Conservation (phyloP, 2,888 invertebrate species). For the Onchidella celtica region DNA sequence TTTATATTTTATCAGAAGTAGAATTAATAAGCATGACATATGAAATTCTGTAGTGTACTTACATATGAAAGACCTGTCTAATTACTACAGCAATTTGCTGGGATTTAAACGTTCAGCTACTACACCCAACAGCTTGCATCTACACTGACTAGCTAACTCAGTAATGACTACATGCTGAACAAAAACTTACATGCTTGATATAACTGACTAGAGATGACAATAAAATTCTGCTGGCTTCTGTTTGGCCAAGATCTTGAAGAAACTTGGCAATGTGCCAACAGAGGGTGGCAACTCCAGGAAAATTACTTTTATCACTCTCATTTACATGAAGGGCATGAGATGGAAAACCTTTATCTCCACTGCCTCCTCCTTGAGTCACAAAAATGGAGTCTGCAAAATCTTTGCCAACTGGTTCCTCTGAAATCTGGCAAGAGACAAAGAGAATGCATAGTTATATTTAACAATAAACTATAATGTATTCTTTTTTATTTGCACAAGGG, state of each 20-base stretch:
- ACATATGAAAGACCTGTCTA: too few relatives aligned
- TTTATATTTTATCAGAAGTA: too few relatives aligned
- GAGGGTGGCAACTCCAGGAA: slow-evolving; percentile 53
- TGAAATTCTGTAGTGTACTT: too few relatives aligned
- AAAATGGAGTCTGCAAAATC: slow-evolving; percentile 12
- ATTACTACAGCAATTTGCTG: too few relatives aligned
- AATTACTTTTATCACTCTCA: background rate
- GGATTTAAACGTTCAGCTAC: too few relatives aligned
- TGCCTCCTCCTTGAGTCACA: slow-evolving; percentile 22
- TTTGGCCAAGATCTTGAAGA: slow-evolving; percentile 62
- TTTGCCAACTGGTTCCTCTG: background rate
- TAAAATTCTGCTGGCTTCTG: slow-evolving; percentile 59
- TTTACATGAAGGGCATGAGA: background rate
- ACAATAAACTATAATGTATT: too few relatives aligned
- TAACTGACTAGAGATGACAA: slow-evolving; percentile 63
- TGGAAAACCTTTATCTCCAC: background rate
- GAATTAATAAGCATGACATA: too few relatives aligned
- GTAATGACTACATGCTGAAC: too few relatives aligned
- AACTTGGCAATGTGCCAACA: slow-evolving; percentile 65
- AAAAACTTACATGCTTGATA: slow-evolving; percentile 61
- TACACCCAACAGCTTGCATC: too few relatives aligned
- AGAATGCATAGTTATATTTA: background rate
- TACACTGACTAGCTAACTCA: too few relatives aligned
- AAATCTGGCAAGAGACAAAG: slow-evolving; percentile 3
- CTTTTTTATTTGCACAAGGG: too few relatives aligned